Base-by-base conservation (phyloP, 2,888 invertebrate species). In the Tromatobia lineatoria region DNA sequence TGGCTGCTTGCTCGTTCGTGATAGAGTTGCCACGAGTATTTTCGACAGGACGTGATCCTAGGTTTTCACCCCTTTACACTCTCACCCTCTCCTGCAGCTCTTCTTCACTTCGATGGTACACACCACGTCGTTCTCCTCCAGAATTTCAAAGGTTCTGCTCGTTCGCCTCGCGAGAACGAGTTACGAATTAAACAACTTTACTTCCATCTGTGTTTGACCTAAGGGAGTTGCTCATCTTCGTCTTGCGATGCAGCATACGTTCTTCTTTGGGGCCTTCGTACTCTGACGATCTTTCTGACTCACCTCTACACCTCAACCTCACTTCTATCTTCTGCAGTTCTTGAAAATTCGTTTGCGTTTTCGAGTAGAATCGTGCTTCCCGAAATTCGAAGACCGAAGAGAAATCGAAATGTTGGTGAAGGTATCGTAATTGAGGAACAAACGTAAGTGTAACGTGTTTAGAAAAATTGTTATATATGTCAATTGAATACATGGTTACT, bases 31-130 rank as follows among this genome's bases (percentile, higher is more conserved):
- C 78, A n/a, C 70, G 77, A 84, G 81, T 81, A 84, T 84, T 84
- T 84, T 84, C 84, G 81, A 84, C 84, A 70, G 78, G 78, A 81
- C 84, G 84, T 81, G 84, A 84, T 84, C 84, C 73, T 57, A n/a
- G 59, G 61, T 50, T 80, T 83, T 34, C 80, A 73, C 76, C 78
- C 78, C 42, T 54, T 70, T 64, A 3, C 42, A 10, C 38, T 50
- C 71, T 59, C 42, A 25, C 20, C 34, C 59, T 11, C 18, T 71
- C 34, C 45, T 38, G 67, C 11, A n/a, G 18, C 61, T 80, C 42
- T 77, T n/a, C 34, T 18, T 54, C 50, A 25, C 76, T 67, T 70
- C 75, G 7, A 38, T 54, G 13, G 79, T 66, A 54, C 80, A 50
- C 59, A 69, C 73, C 67, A 50, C 79, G 25, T 8, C 45, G 74